A percentile compares a stretch with the other conserved stretches of the same genome.
phyloP scores from a whole-genome alignment of 2,113 vertebrate genomes.

The Passer montanus region DNA sequence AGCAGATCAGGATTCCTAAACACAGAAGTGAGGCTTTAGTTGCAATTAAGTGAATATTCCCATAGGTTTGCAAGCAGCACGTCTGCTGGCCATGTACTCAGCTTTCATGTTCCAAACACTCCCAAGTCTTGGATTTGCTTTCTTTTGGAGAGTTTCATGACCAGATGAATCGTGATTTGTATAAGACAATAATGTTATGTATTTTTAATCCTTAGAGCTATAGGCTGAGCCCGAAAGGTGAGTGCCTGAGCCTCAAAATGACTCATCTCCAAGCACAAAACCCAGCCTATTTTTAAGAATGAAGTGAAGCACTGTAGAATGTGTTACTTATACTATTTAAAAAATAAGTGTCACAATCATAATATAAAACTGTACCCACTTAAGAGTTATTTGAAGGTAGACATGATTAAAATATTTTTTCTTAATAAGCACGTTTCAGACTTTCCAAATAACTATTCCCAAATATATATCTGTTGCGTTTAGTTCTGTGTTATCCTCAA shows the following conservation, averaged over 20 bases:
- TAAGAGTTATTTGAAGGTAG: background rate
- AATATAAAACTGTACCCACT: background rate
- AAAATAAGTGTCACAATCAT: background rate
- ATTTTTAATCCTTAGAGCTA: background rate
- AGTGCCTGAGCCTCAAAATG: background rate
- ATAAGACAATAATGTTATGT: background rate
- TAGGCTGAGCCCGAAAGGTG: background rate
- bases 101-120: background rate
- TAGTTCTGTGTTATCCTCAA: background rate
- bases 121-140: background rate
- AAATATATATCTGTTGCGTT: background rate
- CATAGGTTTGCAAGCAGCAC: background rate
- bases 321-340: background rate
- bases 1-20: conserved; percentile 41
- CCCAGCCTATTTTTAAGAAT: background rate
- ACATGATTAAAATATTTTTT: background rate
- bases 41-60: conserved; percentile 11
- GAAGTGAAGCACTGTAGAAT: background rate
- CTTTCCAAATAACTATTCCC: background rate
- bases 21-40: background rate
- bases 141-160: background rate
- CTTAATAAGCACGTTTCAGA: background rate
- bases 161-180: background rate
- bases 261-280: background rate
- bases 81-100: background rate